These are phyloP conservation scores for Acromyrmex charruanus DNA, from an alignment of 1,140 invertebrate species.

Conservation along the genomic window DNA sequence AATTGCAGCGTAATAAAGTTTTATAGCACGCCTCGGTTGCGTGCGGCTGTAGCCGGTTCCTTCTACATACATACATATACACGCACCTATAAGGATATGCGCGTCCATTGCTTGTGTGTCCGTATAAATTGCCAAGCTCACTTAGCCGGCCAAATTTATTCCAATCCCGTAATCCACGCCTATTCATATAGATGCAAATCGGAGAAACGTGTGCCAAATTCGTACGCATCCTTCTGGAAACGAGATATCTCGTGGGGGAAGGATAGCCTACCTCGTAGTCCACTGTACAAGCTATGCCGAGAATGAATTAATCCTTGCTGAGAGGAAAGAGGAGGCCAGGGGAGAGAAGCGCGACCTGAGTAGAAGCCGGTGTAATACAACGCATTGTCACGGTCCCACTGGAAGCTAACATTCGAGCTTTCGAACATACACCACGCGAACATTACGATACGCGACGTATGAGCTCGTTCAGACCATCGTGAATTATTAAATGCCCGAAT, in stretches of 20 bases:
- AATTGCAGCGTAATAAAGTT: slow-evolving; percentile 62
- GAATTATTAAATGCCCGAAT: slow-evolving; percentile 74
- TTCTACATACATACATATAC: background rate
- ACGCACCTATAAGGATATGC: slow-evolving; percentile 27
- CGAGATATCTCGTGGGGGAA: slow-evolving; percentile 71
- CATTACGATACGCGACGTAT: slow-evolving; percentile 56
- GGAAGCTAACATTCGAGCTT: slow-evolving; percentile 64
- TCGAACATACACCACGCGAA: slow-evolving; percentile 63
- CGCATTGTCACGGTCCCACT: slow-evolving; percentile 73
- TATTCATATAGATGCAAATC: slow-evolving; percentile 79
- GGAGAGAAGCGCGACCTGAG: slow-evolving; percentile 10
- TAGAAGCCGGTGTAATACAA: slow-evolving; percentile 51
- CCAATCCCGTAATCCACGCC: slow-evolving; percentile 79
- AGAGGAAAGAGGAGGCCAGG: slow-evolving; percentile 48
- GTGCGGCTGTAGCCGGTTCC: slow-evolving; percentile 22
- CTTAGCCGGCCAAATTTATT: slow-evolving; percentile 78
- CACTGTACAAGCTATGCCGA: slow-evolving; percentile 52
- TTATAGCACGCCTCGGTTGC: slow-evolving; percentile 41
- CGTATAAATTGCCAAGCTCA: slow-evolving; percentile 77
- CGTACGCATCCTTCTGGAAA: slow-evolving; percentile 78
- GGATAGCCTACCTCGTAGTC: slow-evolving; percentile 53
- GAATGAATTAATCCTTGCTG: slow-evolving; percentile 75
- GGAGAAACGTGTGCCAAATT: slow-evolving; percentile 79
- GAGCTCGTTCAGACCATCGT: slow-evolving; percentile 46
- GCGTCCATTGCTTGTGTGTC: slow-evolving; percentile 54